These are phyloP conservation scores for Eupithecia insigniata DNA, from an alignment of 2,888 invertebrate genomes.

Conservation along the genomic window DNA sequence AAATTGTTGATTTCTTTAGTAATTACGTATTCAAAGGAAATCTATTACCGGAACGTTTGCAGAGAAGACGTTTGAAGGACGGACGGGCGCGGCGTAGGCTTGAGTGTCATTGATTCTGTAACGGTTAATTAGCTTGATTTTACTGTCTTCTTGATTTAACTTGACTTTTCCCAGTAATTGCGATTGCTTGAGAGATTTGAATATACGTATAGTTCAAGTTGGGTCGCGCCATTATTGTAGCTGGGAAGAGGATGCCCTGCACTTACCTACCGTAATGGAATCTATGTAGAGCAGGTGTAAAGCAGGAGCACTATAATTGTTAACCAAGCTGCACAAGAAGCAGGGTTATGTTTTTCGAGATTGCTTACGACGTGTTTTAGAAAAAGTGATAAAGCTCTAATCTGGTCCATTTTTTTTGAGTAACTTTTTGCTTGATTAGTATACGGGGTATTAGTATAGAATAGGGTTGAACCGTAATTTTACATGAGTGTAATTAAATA, in stretches of 20 bases:
- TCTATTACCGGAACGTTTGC: neutral
- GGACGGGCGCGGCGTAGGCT: neutral
- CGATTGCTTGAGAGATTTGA: neutral
- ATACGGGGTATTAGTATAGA: too few species aligned
- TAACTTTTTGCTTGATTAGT: too few species aligned
- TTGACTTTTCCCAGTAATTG: neutral
- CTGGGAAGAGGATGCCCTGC: neutral
- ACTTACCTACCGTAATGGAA: neutral
- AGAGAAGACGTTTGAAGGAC: neutral
- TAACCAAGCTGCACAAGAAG: too few species aligned
- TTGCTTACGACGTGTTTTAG: too few species aligned
- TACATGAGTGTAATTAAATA: neutral
- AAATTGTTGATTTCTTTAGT: neutral
- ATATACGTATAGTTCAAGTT: neutral
- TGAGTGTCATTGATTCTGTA: neutral
- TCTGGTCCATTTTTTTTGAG: too few species aligned
- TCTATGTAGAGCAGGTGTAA: neutral
- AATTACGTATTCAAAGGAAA: conserved; percentile 2
- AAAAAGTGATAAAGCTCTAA: too few species aligned
- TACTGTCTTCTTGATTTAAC: neutral
- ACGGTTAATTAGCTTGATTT: conserved; percentile 2
- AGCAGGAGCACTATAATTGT: too few species aligned
- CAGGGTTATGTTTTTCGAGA: too few species aligned
- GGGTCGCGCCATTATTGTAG: neutral
- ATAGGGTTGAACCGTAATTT: neutral